Percentiles rank a stretch among this genome's conserved stretches.
phyloP scores from a whole-genome alignment of 2,888 invertebrate genomes.

The Thumatha senex region DNA sequence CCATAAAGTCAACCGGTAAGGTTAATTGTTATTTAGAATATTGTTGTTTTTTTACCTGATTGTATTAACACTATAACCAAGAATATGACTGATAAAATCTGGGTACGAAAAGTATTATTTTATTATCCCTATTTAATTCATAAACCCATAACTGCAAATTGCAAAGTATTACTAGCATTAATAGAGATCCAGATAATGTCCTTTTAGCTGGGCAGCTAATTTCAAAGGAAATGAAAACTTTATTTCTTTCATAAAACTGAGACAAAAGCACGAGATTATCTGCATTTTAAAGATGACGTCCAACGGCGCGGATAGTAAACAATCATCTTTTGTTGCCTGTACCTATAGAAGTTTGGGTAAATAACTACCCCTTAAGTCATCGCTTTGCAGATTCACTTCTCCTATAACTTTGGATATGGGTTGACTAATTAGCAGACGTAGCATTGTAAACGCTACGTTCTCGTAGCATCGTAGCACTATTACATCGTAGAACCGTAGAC shows the following conservation, averaged over 20 bases:
- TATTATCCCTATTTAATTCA: neutral
- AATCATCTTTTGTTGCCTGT: constrained; percentile 75
- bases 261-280: constrained; percentile 75
- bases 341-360: constrained; percentile 74
- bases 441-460: neutral
- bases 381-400: constrained; percentile 73
- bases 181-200: constrained; percentile 33
- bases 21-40: too few relatives aligned
- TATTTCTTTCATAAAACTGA: constrained; percentile 73
- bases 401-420: constrained; percentile 45
- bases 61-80: neutral
- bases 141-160: constrained; percentile 15
- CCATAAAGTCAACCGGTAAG: too few relatives aligned
- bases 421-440: constrained; percentile 52
- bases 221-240: constrained; percentile 71
- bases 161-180: constrained; percentile 19
- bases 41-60: too few relatives aligned
- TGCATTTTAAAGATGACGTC: constrained; percentile 72
- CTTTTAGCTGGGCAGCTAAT: constrained; percentile 54
- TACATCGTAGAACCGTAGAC: constrained; percentile 5
- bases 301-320: constrained; percentile 73
- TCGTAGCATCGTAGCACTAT: constrained; percentile 5
- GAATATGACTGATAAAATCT: neutral
- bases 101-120: neutral
- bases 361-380: constrained; percentile 71